These are phyloP conservation scores for Chelonoidis abingdonii DNA, from an alignment of 2,113 vertebrate genomes.

Conservation along the genomic window DNA sequence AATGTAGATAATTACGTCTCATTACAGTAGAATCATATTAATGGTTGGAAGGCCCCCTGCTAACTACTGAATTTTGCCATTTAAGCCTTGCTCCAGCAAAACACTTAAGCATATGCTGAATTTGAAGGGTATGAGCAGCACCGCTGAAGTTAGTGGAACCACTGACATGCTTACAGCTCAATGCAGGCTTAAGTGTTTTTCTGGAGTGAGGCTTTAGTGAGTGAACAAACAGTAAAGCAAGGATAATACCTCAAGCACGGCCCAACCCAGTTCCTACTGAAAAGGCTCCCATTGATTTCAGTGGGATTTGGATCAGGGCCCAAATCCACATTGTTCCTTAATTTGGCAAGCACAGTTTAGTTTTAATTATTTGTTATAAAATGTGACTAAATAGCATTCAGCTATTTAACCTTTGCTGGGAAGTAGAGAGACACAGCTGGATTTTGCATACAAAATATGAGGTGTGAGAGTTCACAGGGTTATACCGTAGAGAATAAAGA, in stretches of 20 bases:
- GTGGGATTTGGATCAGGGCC: background rate
- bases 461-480: background rate
- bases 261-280: background rate
- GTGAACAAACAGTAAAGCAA: background rate
- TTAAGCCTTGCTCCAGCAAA: background rate
- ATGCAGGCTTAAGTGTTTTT: background rate
- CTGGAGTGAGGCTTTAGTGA: background rate
- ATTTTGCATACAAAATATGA: background rate
- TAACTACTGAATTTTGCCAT: slow-evolving; percentile 9
- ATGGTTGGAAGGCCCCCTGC: background rate
- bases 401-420: background rate
- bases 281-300: background rate
- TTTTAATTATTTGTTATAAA: background rate
- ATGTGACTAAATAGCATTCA: background rate
- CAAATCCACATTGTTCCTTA: background rate
- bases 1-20: background rate
- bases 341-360: background rate
- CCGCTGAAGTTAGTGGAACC: background rate
- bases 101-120: background rate
- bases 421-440: background rate
- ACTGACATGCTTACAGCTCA: background rate
- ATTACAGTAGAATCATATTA: slow-evolving; percentile 20
- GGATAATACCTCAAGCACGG: background rate
- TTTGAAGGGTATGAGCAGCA: background rate
- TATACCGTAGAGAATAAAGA: background rate